phyloP scores from a whole-genome alignment of 1,140 invertebrate genomes.

The Drosophila watanabei region DNA sequence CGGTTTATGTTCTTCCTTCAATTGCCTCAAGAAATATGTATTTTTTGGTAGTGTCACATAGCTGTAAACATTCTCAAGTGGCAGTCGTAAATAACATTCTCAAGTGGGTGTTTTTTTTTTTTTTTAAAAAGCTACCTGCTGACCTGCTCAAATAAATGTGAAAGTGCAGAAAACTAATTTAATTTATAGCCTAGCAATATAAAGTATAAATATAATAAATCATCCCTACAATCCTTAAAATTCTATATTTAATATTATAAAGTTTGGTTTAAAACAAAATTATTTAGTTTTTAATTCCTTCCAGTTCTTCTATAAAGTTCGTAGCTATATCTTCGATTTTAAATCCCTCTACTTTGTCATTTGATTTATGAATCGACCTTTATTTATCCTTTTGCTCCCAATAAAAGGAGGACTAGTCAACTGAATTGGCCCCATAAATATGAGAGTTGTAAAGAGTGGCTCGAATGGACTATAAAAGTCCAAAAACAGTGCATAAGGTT shows the following conservation, averaged over 20 bases:
- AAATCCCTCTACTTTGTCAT: too few relatives aligned
- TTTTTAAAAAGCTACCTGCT: slow-evolving; percentile 10
- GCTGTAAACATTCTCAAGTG: slow-evolving; percentile 13
- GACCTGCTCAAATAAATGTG: not conserved
- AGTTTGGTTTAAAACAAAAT: not conserved
- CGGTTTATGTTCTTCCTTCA: not conserved
- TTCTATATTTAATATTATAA: not conserved
- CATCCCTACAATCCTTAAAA: too few relatives aligned
- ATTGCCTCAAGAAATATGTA: not conserved
- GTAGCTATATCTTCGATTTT: not conserved
- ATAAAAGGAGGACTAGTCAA: slow-evolving; percentile 14
- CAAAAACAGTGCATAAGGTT: slow-evolving; percentile 28
- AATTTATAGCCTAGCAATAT: not conserved
- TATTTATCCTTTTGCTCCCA: slow-evolving; percentile 19
- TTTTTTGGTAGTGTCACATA: slow-evolving; percentile 1
- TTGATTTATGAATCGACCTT: slow-evolving; percentile 12
- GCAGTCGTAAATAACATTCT: slow-evolving; percentile 8
- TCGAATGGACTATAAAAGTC: slow-evolving; percentile 23
- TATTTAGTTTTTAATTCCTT: not conserved
- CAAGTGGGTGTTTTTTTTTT: not conserved
- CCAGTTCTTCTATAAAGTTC: not conserved
- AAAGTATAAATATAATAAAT: not conserved
- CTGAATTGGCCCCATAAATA: slow-evolving; percentile 23
- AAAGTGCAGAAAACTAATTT: not conserved
- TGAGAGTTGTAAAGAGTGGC: slow-evolving; percentile 19